Conservation (phyloP, 1,140 invertebrate genomes). For the Drosophila lacertosa region DNA sequence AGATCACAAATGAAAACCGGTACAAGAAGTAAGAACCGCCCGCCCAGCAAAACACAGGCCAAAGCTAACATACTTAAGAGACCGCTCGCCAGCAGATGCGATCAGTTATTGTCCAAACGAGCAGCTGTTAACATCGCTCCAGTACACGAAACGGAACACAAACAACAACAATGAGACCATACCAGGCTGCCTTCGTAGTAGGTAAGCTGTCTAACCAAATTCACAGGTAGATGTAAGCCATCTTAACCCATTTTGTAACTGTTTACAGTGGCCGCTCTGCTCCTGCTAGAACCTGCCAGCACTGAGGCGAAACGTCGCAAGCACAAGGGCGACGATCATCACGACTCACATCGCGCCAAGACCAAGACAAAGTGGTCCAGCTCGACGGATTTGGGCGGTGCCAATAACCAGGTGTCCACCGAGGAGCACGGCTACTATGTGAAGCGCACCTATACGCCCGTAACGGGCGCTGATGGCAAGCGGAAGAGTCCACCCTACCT, state of each 20-base stretch:
- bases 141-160: too few relatives aligned
- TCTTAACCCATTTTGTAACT: not conserved
- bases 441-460: conserved; percentile 70
- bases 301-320: conserved; percentile 65
- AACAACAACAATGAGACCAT: conserved; percentile 55
- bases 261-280: conserved; percentile 44
- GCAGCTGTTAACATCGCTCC: conserved; percentile 53
- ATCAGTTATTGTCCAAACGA: conserved; percentile 62
- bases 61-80: conserved; percentile 61
- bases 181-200: conserved; percentile 46
- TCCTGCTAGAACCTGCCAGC: conserved; percentile 45
- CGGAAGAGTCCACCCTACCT: conserved; percentile 66
- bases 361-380: conserved; percentile 81
- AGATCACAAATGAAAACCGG: conserved; percentile 68
- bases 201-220: conserved; percentile 42
- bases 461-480: conserved; percentile 16
- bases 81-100: conserved; percentile 45
- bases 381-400: conserved; percentile 53
- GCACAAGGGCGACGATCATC: conserved; percentile 62
- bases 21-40: conserved; percentile 66
- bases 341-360: conserved; percentile 59
- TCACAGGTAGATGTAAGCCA: not conserved
- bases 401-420: conserved; percentile 64
- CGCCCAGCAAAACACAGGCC: conserved; percentile 20
- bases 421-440: conserved; percentile 82